phyloP scores from a whole-genome alignment of 2,797 vertebrate genomes.

The Melanogrammus aeglefinus region DNA sequence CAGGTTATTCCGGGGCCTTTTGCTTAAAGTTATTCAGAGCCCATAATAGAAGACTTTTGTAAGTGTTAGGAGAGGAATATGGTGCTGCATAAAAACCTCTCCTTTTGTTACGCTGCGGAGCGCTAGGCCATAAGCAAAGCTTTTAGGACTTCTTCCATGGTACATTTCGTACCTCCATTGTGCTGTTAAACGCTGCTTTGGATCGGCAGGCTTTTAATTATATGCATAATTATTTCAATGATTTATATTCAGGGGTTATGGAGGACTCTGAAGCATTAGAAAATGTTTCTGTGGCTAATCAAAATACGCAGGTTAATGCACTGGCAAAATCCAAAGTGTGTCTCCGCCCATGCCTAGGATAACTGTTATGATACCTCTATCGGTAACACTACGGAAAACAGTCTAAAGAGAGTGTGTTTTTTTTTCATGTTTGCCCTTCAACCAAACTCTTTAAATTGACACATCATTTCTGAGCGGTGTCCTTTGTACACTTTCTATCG shows the following conservation, averaged over 20 bases:
- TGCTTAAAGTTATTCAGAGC: not conserved
- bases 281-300: slow-evolving; percentile 10
- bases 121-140: not conserved
- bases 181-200: not conserved
- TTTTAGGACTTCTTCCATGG: not conserved
- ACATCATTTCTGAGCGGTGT: no score
- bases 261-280: not conserved
- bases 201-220: not conserved
- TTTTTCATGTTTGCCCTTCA: not conserved
- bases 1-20: not conserved
- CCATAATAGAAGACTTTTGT: not conserved
- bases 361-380: not conserved
- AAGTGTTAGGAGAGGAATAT: not conserved
- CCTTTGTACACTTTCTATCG: no score
- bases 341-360: not conserved
- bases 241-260: not conserved
- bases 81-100: not conserved
- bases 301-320: slow-evolving; percentile 30
- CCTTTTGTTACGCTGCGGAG: no score
- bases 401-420: not conserved
- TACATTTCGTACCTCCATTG: slow-evolving; percentile 23
- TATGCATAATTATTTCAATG: slow-evolving; percentile 20
- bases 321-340: slow-evolving; percentile 4
- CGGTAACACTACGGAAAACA: not conserved
- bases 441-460: not conserved